Evolutionary conservation across 1,140 invertebrate species (phyloP).

Genomic region (Nixonia krombeini): DNA sequence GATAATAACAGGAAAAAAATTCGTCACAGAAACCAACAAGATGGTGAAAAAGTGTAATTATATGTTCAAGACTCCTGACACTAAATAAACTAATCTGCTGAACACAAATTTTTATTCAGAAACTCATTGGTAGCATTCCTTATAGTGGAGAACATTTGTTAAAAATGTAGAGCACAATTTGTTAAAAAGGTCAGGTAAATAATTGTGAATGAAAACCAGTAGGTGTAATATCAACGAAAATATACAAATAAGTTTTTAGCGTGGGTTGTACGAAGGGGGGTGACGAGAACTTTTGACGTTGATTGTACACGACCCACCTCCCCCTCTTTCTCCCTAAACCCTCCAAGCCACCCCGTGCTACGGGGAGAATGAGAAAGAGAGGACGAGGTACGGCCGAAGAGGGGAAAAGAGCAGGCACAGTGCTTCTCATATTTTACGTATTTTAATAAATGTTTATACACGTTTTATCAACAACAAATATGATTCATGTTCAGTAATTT

Average conservation of each 20-base stretch:
- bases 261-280: slow-evolving; percentile 52
- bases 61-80: too few relatives aligned
- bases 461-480: slow-evolving; percentile 12
- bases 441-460: slow-evolving; percentile 57
- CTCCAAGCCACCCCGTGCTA: slow-evolving; percentile 65
- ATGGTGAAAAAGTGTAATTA: too few relatives aligned
- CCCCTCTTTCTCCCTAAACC: slow-evolving; percentile 63
- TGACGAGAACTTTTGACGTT: slow-evolving; percentile 62
- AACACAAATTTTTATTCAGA: too few relatives aligned
- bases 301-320: slow-evolving; percentile 68
- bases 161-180: too few relatives aligned
- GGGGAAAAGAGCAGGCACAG: slow-evolving; percentile 40
- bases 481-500: too few relatives aligned
- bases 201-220: too few relatives aligned
- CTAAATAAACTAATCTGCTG: too few relatives aligned
- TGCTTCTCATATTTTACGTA: slow-evolving; percentile 67
- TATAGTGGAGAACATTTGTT: too few relatives aligned
- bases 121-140: too few relatives aligned
- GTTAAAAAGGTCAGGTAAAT: too few relatives aligned
- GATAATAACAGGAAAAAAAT: too few relatives aligned
- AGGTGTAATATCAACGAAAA: slow-evolving; percentile 4
- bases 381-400: slow-evolving; percentile 33
- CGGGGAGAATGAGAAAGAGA: slow-evolving; percentile 54
- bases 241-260: slow-evolving; percentile 46
- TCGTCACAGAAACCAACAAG: too few relatives aligned